Evolutionary conservation across 2,888 invertebrate species (phyloP).

Genomic region (Acleris laterana): DNA sequence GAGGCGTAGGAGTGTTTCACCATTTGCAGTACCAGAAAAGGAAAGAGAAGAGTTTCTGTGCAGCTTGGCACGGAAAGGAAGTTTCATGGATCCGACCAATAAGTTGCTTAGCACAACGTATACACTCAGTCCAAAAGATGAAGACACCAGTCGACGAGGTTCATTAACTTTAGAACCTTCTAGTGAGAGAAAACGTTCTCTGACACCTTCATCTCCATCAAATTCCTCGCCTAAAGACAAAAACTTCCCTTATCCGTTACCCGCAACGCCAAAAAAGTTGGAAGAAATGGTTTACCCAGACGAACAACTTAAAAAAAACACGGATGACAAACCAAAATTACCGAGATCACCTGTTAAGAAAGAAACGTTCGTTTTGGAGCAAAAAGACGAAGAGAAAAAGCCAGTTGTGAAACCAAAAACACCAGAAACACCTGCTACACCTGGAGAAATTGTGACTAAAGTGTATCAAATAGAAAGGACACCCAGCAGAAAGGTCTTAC

Average conservation of each 20-base stretch:
- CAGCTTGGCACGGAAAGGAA: constrained; percentile 72
- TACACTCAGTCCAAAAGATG: constrained; percentile 71
- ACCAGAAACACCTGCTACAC: constrained; percentile 49
- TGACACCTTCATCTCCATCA: constrained; percentile 62
- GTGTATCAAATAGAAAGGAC: constrained; percentile 77
- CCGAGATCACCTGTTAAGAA: constrained; percentile 59
- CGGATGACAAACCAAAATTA: constrained; percentile 49
- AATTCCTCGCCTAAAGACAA: constrained; percentile 66
- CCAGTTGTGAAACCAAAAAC: constrained; percentile 53
- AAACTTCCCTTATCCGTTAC: constrained; percentile 59
- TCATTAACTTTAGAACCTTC: constrained; percentile 66
- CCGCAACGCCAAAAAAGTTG: constrained; percentile 68
- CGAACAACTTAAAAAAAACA: constrained; percentile 51
- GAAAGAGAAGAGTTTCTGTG: constrained; percentile 57
- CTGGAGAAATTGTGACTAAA: constrained; percentile 75
- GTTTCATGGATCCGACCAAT: constrained; percentile 78
- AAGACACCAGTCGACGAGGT: constrained; percentile 60
- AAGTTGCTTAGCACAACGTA: constrained; percentile 77
- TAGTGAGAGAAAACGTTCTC: constrained; percentile 53
- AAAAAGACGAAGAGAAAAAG: constrained; percentile 56
- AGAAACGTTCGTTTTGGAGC: constrained; percentile 65
- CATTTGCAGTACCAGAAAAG: constrained; percentile 76
- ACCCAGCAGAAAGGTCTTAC: constrained; percentile 68
- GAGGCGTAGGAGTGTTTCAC: constrained; percentile 79
- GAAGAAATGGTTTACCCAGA: constrained; percentile 68